These are phyloP conservation scores for Rhinopomastus cyanomelas DNA, from an alignment of 2,113 vertebrate genomes.

Conservation along the genomic window DNA sequence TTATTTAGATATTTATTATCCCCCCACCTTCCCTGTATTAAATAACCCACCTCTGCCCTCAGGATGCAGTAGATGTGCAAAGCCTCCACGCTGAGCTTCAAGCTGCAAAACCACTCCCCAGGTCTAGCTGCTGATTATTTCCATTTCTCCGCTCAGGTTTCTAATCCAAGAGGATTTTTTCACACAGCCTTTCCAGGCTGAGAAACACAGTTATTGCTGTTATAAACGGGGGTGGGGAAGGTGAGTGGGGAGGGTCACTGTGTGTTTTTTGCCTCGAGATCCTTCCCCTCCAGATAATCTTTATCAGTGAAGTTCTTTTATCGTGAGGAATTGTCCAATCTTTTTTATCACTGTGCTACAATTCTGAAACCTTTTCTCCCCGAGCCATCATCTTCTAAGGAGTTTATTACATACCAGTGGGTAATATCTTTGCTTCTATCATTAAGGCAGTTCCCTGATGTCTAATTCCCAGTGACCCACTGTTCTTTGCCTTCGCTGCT, in stretches of 20 bases:
- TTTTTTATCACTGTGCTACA: not conserved
- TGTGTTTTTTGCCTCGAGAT: not conserved
- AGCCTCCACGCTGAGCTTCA: not conserved
- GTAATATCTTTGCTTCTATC: not conserved
- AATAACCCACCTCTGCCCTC: not conserved
- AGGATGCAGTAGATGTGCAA: not conserved
- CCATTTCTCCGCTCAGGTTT: not conserved
- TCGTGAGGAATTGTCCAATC: constrained; percentile 12
- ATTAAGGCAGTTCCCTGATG: constrained; percentile 4
- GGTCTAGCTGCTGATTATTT: not conserved
- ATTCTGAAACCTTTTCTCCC: not conserved
- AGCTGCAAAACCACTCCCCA: not conserved
- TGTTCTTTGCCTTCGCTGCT: not conserved
- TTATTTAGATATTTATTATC: no score
- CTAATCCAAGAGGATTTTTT: not conserved
- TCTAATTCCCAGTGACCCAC: not conserved
- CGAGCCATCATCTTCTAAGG: not conserved
- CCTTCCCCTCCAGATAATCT: not conserved
- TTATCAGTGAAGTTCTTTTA: not conserved
- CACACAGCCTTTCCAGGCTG: not conserved
- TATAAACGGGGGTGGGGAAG: not conserved
- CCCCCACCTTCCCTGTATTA: not conserved
- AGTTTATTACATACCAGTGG: constrained; percentile 10
- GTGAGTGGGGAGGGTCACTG: not conserved
- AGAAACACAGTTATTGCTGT: constrained; percentile 13